Conservation (phyloP, 2,797 vertebrate species). For the Euthynnus affinis region DNA sequence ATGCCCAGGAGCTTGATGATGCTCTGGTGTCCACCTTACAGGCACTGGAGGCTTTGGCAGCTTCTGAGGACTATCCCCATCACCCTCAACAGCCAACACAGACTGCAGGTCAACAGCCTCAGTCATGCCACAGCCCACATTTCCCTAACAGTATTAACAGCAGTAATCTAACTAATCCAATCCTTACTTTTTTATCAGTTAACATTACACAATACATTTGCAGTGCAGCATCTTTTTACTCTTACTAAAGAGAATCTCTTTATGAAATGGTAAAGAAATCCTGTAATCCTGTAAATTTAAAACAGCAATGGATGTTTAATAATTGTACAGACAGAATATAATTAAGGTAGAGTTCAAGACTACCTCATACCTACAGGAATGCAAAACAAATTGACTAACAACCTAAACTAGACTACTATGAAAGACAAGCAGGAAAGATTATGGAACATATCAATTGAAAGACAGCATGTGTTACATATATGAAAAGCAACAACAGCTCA, state of each 20-base stretch:
- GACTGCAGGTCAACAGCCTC: slow-evolving; percentile 94
- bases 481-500: neutral
- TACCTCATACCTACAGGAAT: neutral
- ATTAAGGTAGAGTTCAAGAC: neutral
- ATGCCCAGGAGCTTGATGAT: slow-evolving; percentile 97
- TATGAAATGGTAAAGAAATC: slow-evolving; percentile 24
- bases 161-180: slow-evolving; percentile 23
- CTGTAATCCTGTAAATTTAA: neutral
- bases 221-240: neutral
- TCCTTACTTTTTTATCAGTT: slow-evolving; percentile 20
- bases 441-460: neutral
- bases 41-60: slow-evolving; percentile 97
- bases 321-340: slow-evolving; percentile 1
- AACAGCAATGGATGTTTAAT: neutral
- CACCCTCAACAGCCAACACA: slow-evolving; percentile 94
- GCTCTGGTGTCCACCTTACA: slow-evolving; percentile 98
- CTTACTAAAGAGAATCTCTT: neutral
- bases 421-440: neutral
- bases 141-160: slow-evolving; percentile 54
- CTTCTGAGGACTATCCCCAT: slow-evolving; percentile 96
- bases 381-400: neutral
- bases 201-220: slow-evolving; percentile 23
- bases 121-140: slow-evolving; percentile 69
- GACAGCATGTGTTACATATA: neutral
- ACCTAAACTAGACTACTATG: neutral